Evolutionary conservation across 2,888 invertebrate genomes (phyloP), one percentile per base, ranked within the genome.

Genomic region (Cerastoderma edule): DNA sequence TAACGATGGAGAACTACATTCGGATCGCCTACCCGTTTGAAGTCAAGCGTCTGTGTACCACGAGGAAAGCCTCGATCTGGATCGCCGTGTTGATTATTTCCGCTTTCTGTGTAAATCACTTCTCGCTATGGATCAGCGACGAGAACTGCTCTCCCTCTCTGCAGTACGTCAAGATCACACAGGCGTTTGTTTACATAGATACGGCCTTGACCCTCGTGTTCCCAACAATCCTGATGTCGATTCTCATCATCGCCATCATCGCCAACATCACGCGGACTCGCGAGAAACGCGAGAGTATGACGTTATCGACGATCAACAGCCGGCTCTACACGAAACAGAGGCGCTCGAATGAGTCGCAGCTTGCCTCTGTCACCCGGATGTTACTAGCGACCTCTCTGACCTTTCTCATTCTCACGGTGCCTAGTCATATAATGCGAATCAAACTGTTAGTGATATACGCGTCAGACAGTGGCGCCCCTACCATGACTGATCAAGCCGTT

Each of bases 21-120:
- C 96, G 96, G 0, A 96, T 97, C 0, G 93, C 95, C 78, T 96
- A 96, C 91, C 97, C 97, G 0, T 91, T 96, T 70, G 94, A 94
- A 35, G 84, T 86, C 0, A 73, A 77, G 28, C 67, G 70, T 2
- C 71, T 86, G 54, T 89, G 89, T 63, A 87, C 87, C 2, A 65
- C 76, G 10, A 60, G 70, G n/a, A 83, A 84, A 35, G 88, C 90
- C 1, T 79, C 72, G 22, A 63, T 64, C 28, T 54, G 68, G 19
- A 74, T 87, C 19, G 28, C 69, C 13, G 75, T 65, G 16, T 60
- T 87, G 44, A 50, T 75, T 5, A 5, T 75, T 24, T 30, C 75
- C 1, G 67, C 85, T 1, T 27, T 85, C 1, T 27, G 71, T 13
- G 19, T 87, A 22, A 84, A 85, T 72, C 74, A 82, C 71, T 80